Percentiles rank a stretch among this genome's conserved stretches.
phyloP scores from a whole-genome alignment of 2,113 vertebrate genomes.

The Xiphophorus hellerii region DNA sequence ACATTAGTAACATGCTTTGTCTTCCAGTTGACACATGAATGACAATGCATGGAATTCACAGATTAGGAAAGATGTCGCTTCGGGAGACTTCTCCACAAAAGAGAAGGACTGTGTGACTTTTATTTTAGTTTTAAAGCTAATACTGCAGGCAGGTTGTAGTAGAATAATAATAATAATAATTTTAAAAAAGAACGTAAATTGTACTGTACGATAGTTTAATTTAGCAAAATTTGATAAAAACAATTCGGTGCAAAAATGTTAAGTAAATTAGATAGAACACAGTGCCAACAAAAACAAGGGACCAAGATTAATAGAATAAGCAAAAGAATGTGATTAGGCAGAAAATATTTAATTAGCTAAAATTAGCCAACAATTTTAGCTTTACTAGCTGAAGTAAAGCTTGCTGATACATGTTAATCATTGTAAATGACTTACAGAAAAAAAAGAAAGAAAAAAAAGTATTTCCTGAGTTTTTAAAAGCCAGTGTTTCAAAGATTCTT shows the following conservation, averaged over 20 bases:
- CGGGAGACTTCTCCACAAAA: background rate
- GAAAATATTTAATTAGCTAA: no score
- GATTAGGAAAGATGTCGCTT: constrained; percentile 18
- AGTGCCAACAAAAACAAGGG: background rate
- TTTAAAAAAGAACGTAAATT: background rate
- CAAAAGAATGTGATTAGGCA: no score
- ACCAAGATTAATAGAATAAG: no score
- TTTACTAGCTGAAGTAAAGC: background rate
- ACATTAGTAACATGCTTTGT: constrained; percentile 30
- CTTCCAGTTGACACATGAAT: constrained; percentile 3
- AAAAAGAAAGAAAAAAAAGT: background rate
- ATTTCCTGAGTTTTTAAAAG: background rate
- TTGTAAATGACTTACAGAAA: background rate
- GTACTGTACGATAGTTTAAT: background rate
- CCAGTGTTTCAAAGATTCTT: background rate
- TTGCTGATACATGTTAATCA: background rate
- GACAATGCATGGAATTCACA: background rate
- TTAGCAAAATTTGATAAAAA: background rate
- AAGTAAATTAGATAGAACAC: background rate
- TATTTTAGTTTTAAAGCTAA: background rate
- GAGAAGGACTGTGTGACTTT: background rate
- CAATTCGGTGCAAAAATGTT: background rate
- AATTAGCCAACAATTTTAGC: no score
- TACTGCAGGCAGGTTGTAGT: background rate
- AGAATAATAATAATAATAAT: no score